Conservation (phyloP, 2,797 vertebrate genomes). For the Alouatta caraya region DNA sequence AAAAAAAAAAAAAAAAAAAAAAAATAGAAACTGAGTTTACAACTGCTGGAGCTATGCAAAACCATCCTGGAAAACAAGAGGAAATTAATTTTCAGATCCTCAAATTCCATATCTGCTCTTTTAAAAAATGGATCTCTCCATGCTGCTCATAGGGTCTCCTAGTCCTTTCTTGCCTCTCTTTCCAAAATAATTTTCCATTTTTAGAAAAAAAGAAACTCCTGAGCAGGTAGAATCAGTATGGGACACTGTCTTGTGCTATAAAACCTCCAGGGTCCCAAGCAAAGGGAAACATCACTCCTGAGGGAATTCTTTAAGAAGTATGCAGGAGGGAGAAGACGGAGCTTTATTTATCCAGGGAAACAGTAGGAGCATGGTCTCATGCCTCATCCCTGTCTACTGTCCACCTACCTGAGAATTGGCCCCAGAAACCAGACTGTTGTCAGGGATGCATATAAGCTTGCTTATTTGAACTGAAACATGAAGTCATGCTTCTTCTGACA, state of each 20-base stretch:
- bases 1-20: no score
- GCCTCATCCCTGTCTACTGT: background rate
- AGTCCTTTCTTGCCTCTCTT: background rate
- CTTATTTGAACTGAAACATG: background rate
- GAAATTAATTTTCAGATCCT: background rate
- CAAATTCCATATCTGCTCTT: background rate
- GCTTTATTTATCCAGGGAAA: background rate
- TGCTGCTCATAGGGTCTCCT: background rate
- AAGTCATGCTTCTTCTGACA: background rate
- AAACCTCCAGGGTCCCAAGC: background rate
- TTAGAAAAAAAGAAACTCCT: background rate
- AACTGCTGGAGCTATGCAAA: background rate
- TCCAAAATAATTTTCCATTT: background rate
- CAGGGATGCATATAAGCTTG: background rate
- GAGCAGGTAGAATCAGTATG: background rate
- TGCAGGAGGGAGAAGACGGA: background rate
- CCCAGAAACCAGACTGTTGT: background rate
- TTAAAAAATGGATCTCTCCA: background rate
- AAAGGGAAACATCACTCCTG: background rate
- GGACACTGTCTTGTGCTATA: no score
- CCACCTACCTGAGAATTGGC: background rate
- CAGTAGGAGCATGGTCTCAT: background rate
- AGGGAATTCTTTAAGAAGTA: background rate
- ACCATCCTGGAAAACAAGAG: background rate
- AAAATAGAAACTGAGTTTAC: background rate